A percentile compares a stretch with the other conserved stretches of the same genome.
These are phyloP conservation scores for Labrus mixtus DNA, from an alignment of 2,113 vertebrate species.

Conservation along the genomic window DNA sequence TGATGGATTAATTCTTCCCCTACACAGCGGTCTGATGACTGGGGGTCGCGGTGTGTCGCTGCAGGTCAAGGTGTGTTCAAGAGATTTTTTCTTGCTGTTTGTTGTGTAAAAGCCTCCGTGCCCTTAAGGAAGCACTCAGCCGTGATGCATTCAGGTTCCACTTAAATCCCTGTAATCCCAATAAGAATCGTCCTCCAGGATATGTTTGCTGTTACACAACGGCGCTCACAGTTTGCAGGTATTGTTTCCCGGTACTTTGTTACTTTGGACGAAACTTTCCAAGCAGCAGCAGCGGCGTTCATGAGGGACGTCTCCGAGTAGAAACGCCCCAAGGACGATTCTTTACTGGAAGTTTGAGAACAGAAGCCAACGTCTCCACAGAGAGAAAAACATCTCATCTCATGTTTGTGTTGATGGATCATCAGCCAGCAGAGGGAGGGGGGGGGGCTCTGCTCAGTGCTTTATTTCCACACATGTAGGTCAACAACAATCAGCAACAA, in stretches of 20 bases:
- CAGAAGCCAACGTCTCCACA: neutral
- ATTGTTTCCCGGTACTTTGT: neutral
- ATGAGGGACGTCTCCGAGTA: neutral
- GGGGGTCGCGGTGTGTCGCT: neutral
- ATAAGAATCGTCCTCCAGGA: constrained; percentile 27
- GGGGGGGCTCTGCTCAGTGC: neutral
- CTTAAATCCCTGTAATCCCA: constrained; percentile 31
- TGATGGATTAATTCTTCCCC: too few species aligned
- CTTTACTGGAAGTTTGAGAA: constrained; percentile 12
- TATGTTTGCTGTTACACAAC: constrained; percentile 19
- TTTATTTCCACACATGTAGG: constrained; percentile 2
- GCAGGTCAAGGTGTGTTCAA: neutral
- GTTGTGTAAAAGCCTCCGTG: constrained; percentile 31
- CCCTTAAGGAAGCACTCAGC: constrained; percentile 53
- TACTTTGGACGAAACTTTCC: constrained; percentile 27
- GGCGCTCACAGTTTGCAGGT: neutral
- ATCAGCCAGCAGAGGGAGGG: neutral
- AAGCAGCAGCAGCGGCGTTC: neutral
- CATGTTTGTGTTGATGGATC: neutral
- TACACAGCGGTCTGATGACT: too few species aligned
- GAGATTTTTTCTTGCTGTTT: constrained; percentile 10
- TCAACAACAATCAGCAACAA: constrained; percentile 7
- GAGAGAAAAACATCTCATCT: neutral
- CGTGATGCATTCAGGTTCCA: constrained; percentile 44
- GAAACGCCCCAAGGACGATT: neutral